Evolutionary conservation across 1,140 invertebrate species (phyloP).

Genomic region (Platyscapa corneri): DNA sequence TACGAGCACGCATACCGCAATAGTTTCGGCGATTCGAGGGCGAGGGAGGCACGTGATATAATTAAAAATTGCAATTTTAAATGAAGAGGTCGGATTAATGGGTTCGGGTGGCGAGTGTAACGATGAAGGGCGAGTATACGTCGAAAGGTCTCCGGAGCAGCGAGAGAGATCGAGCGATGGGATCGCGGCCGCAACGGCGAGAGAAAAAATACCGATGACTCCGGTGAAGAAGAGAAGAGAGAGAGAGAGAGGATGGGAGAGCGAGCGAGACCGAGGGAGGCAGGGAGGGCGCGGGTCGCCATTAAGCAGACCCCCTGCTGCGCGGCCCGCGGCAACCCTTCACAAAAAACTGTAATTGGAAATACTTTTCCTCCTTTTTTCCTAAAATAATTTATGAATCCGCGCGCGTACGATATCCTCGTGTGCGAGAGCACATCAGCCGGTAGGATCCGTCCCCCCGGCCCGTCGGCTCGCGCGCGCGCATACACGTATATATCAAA

Average conservation of each 20-base stretch:
- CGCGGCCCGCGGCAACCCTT: slow-evolving; percentile 72
- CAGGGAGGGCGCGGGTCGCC: slow-evolving; percentile 70
- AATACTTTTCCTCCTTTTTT: slow-evolving; percentile 70
- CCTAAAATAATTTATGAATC: slow-evolving; percentile 64
- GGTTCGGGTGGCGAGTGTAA: slow-evolving; percentile 18
- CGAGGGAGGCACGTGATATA: background rate
- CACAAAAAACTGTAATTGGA: slow-evolving; percentile 73
- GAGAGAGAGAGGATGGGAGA: slow-evolving; percentile 56
- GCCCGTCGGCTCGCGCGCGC: background rate
- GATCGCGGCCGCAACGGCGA: background rate
- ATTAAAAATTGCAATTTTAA: slow-evolving; percentile 49
- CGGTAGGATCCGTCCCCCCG: background rate
- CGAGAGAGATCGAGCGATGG: slow-evolving; percentile 13
- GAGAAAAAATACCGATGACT: slow-evolving; percentile 38
- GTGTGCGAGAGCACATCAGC: slow-evolving; percentile 30
- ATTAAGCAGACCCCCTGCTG: slow-evolving; percentile 74
- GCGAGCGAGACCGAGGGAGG: slow-evolving; percentile 59
- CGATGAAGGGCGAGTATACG: background rate
- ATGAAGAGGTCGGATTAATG: slow-evolving; percentile 51
- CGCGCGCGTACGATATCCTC: slow-evolving; percentile 30
- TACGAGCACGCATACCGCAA: background rate
- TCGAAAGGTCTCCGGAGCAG: background rate
- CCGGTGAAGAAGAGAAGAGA: slow-evolving; percentile 40
- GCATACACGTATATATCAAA: slow-evolving; percentile 1
- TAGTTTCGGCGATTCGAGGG: background rate